Evolutionary conservation across 2,113 vertebrate genomes (phyloP).

Genomic region (Haliaeetus leucogaster): DNA sequence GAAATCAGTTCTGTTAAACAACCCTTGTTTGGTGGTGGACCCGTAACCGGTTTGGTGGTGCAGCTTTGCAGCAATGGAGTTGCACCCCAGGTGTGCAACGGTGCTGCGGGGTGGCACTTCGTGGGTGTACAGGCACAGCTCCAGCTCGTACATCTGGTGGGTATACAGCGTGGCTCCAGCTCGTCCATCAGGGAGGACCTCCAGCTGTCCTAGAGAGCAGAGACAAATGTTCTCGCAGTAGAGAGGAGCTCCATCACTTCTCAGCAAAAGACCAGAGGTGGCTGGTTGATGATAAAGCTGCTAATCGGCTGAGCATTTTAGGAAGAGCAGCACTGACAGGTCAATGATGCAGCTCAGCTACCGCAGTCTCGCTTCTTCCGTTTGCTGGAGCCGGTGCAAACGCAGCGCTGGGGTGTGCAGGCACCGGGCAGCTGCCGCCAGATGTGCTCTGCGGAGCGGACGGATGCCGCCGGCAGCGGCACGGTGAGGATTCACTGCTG

Average conservation of each 20-base stretch:
- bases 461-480: fast-evolving
- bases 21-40: background rate
- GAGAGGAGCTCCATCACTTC: background rate
- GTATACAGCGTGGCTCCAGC: too few relatives aligned
- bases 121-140: fast-evolving
- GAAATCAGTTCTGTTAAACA: background rate
- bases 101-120: fast-evolving
- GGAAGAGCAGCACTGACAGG: background rate
- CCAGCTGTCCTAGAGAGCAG: background rate
- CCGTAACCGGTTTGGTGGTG: background rate
- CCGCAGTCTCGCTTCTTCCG: background rate
- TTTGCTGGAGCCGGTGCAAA: background rate
- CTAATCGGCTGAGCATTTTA: fast-evolving
- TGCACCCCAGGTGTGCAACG: too few relatives aligned
- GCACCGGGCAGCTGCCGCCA: background rate
- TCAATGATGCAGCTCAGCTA: fast-evolving
- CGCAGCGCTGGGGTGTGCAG: fast-evolving
- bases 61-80: background rate
- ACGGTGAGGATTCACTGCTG: fast-evolving
- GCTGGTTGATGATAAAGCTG: background rate
- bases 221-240: background rate
- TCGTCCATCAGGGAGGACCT: background rate
- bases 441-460: fast-evolving
- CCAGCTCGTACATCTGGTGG: fast-evolving
- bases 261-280: background rate